Evolutionary conservation across 2,113 vertebrate genomes (phyloP).

Genomic region (Daubentonia madagascariensis): DNA sequence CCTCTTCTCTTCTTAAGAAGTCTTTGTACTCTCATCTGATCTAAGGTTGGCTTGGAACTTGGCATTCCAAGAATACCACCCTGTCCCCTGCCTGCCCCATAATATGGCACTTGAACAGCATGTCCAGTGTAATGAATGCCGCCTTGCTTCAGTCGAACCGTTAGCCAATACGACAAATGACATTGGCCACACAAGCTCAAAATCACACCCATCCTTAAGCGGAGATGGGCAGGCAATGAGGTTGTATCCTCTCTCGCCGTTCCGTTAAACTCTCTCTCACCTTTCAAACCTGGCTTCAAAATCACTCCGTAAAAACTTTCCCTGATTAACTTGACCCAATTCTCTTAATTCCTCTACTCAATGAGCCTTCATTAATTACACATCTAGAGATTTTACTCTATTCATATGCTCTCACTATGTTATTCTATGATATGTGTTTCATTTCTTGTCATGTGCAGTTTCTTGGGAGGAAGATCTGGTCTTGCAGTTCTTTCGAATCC

Average conservation of each 20-base stretch:
- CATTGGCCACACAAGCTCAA: neutral
- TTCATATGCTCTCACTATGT: neutral
- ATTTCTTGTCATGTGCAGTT: constrained; percentile 1
- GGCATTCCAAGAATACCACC: neutral
- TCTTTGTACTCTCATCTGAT: neutral
- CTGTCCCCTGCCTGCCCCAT: neutral
- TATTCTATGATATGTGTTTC: constrained; percentile 29
- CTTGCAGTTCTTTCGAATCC: neutral
- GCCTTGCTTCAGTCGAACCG: neutral
- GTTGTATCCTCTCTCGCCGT: neutral
- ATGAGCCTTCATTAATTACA: constrained; percentile 63
- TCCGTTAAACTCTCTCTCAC: neutral
- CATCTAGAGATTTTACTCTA: constrained; percentile 38
- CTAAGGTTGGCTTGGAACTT: neutral
- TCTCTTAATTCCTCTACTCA: constrained; percentile 44
- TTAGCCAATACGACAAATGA: neutral
- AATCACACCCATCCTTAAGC: neutral
- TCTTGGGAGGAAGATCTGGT: constrained; percentile 5
- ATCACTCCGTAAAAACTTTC: neutral
- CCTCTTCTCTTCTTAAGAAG: constrained; percentile 16
- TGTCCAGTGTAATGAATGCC: neutral
- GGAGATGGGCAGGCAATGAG: neutral
- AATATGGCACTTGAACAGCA: neutral
- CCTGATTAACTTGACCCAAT: constrained; percentile 62
- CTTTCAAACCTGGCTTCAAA: constrained; percentile 41